These are phyloP conservation scores for Drosophila lutescens DNA, from an alignment of 2,888 invertebrate genomes.

Conservation along the genomic window DNA sequence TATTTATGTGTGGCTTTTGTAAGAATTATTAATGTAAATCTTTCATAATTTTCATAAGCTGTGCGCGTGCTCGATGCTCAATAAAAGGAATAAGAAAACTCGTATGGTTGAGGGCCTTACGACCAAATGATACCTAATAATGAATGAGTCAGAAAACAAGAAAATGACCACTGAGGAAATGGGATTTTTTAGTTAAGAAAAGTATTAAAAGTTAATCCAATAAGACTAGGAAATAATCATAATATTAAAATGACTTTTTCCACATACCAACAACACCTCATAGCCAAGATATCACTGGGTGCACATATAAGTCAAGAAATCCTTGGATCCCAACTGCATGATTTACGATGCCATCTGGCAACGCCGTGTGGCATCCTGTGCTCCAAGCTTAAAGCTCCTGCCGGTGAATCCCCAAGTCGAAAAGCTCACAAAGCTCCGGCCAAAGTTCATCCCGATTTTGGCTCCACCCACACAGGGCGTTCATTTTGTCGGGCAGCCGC, in stretches of 20 bases:
- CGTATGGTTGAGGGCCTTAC: not conserved
- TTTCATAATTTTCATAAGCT: conserved; percentile 81
- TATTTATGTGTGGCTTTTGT: conserved; percentile 81
- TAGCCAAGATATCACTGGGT: not conserved
- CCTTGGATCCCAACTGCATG: conserved; percentile 33
- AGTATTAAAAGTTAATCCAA: too few relatives aligned
- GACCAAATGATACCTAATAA: conserved; percentile 6
- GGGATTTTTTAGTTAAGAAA: too few relatives aligned
- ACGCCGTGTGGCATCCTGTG: conserved; percentile 57
- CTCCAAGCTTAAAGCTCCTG: conserved; percentile 38
- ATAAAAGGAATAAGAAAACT: conserved; percentile 1
- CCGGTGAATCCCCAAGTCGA: conserved; percentile 36
- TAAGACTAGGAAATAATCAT: too few relatives aligned
- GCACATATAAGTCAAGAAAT: not conserved
- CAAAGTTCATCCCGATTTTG: conserved; percentile 60
- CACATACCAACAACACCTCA: not conserved
- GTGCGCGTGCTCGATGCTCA: conserved; percentile 72
- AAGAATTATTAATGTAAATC: conserved; percentile 82
- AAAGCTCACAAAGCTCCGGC: conserved; percentile 59
- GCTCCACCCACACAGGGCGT: conserved; percentile 74
- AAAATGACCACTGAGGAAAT: too few relatives aligned
- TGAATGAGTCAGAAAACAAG: too few relatives aligned
- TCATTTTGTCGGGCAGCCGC: conserved; percentile 63
- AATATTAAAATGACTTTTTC: too few relatives aligned
- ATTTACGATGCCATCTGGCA: conserved; percentile 67